These are phyloP conservation scores for Zaprionus taronus DNA, from an alignment of 1,140 invertebrate species.

Conservation along the genomic window DNA sequence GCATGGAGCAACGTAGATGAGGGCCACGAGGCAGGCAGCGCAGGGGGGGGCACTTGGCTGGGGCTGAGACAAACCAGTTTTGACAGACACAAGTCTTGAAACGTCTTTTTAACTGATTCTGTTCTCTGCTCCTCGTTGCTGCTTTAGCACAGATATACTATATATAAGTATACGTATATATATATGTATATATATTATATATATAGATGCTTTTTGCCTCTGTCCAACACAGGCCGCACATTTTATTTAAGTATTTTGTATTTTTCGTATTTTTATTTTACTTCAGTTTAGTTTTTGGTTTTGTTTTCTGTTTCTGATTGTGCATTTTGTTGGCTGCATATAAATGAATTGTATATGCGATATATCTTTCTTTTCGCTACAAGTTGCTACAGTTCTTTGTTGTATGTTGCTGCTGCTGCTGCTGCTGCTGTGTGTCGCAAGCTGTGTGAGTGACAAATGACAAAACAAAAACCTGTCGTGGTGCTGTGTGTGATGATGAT, in stretches of 20 bases:
- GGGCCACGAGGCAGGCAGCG: not conserved
- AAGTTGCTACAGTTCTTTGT: conserved; percentile 81
- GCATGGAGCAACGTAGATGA: conserved; percentile 21
- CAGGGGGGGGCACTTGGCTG: conserved; percentile 37
- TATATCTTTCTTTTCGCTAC: conserved; percentile 46
- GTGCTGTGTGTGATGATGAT: conserved; percentile 72
- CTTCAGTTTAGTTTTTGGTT: conserved; percentile 67
- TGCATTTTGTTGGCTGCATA: conserved; percentile 82
- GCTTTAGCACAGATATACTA: not conserved
- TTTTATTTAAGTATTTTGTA: conserved; percentile 78
- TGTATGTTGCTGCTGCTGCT: conserved; percentile 44
- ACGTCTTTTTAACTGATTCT: conserved; percentile 82
- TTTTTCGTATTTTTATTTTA: conserved; percentile 28
- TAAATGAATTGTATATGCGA: conserved; percentile 74
- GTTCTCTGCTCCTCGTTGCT: conserved; percentile 22
- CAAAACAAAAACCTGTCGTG: conserved; percentile 84
- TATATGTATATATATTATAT: conserved; percentile 33
- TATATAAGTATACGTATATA: conserved; percentile 31
- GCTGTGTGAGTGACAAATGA: conserved; percentile 84
- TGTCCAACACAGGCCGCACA: conserved; percentile 60
- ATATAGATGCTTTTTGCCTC: conserved; percentile 44
- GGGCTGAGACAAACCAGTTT: conserved; percentile 72
- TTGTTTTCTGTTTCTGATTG: conserved; percentile 24
- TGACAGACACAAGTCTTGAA: conserved; percentile 81
- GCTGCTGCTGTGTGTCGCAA: conserved; percentile 63